Percentiles rank a stretch among this genome's conserved stretches.
Evolutionary conservation across 2,113 vertebrate genomes (phyloP).

Genomic region (Gallinago jamesoni): DNA sequence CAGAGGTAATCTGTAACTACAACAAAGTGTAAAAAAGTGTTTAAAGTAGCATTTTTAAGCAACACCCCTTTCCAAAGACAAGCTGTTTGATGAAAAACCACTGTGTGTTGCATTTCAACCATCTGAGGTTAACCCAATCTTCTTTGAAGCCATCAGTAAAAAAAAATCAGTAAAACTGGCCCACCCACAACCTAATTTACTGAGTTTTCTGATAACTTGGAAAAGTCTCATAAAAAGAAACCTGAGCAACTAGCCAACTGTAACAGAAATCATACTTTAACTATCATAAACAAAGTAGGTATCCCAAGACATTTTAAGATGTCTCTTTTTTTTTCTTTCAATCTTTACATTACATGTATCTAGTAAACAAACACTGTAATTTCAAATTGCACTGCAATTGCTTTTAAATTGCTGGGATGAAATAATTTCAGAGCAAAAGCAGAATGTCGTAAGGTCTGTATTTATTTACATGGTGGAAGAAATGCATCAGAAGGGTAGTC

Average conservation of each 20-base stretch:
- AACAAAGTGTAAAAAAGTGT: background rate
- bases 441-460: background rate
- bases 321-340: background rate
- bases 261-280: background rate
- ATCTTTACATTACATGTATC: background rate
- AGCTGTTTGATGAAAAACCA: background rate
- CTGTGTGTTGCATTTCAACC: background rate
- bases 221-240: background rate
- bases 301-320: background rate
- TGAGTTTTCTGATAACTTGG: background rate
- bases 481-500: background rate
- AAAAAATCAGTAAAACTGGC: background rate
- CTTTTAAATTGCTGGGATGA: background rate
- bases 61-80: background rate
- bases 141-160: background rate
- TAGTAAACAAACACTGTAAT: background rate
- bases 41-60: background rate
- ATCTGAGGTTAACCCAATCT: background rate
- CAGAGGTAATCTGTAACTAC: background rate
- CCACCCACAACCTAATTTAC: fast-evolving
- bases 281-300: background rate
- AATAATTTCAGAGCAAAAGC: background rate
- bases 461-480: background rate
- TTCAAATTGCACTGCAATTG: background rate
- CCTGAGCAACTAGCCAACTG: background rate